Conservation (phyloP, 2,797 vertebrate species). For the Cephalopachus bancanus region DNA sequence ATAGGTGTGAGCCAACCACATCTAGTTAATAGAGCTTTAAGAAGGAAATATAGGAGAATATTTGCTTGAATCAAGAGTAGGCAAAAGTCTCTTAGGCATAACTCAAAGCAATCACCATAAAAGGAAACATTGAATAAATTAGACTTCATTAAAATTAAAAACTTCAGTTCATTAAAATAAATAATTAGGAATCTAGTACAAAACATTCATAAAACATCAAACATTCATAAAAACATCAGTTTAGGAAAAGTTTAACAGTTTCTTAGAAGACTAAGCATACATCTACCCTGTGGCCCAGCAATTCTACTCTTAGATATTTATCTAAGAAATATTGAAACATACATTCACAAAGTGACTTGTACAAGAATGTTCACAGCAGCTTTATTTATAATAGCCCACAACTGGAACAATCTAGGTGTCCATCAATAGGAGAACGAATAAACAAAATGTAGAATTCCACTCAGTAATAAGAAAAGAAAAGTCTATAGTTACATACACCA, state of each 20-base stretch:
- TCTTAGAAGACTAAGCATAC: slow-evolving; percentile 8
- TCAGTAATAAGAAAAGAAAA: background rate
- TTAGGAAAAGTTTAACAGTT: slow-evolving; percentile 45
- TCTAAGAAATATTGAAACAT: slow-evolving; percentile 23
- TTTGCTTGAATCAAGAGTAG: slow-evolving; percentile 47
- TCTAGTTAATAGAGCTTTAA: background rate
- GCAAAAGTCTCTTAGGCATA: slow-evolving; percentile 41
- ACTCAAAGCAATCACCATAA: slow-evolving; percentile 64
- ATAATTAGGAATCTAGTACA: background rate
- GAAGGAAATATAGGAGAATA: background rate
- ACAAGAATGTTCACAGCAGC: background rate
- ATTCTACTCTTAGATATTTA: slow-evolving; percentile 1
- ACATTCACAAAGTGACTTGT: background rate
- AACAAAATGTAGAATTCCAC: background rate
- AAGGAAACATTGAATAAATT: slow-evolving; percentile 62
- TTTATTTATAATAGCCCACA: slow-evolving; percentile 29
- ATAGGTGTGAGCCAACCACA: too few relatives aligned
- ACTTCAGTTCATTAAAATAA: slow-evolving; percentile 51
- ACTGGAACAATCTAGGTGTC: background rate
- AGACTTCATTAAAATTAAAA: slow-evolving; percentile 62
- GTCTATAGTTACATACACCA: background rate
- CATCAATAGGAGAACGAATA: slow-evolving; percentile 10
- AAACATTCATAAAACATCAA: background rate
- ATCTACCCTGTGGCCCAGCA: background rate
- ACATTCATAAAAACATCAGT: background rate